Conservation (phyloP, 2,888 invertebrate species). For the Apodemia mormo region DNA sequence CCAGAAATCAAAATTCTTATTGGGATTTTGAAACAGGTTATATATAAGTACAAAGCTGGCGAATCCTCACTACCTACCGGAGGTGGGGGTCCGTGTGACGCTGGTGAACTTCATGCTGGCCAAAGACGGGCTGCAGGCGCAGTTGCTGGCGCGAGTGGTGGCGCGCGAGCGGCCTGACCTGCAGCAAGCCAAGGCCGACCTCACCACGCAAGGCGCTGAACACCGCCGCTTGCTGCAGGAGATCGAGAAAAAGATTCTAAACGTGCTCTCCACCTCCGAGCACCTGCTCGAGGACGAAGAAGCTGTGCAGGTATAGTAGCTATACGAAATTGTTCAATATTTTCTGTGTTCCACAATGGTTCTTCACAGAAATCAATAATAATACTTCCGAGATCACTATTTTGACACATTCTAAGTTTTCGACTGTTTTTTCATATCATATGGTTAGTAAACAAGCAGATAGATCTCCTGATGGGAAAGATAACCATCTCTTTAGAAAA, state of each 20-base stretch:
- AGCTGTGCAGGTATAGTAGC: conserved; percentile 84
- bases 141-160: conserved; percentile 93
- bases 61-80: conserved; percentile 97
- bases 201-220: conserved; percentile 94
- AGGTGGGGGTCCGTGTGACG: conserved; percentile 95
- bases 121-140: conserved; percentile 92
- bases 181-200: conserved; percentile 93
- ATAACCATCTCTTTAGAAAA: not conserved
- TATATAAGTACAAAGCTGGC: conserved; percentile 96
- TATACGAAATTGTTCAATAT: not conserved
- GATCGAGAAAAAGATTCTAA: conserved; percentile 94
- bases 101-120: conserved; percentile 97
- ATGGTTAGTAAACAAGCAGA: no score
- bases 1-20: not conserved
- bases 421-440: no score
- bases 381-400: no score
- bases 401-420: no score
- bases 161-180: conserved; percentile 95
- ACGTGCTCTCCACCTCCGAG: conserved; percentile 73
- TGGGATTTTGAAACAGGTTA: conserved; percentile 77
- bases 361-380: no score
- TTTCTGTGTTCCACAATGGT: not conserved
- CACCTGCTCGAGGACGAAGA: conserved; percentile 92
- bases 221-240: conserved; percentile 91
- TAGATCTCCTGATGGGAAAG: not conserved